Evolutionary conservation across 2,888 invertebrate species (phyloP).

Genomic region (Dryococelus australis): DNA sequence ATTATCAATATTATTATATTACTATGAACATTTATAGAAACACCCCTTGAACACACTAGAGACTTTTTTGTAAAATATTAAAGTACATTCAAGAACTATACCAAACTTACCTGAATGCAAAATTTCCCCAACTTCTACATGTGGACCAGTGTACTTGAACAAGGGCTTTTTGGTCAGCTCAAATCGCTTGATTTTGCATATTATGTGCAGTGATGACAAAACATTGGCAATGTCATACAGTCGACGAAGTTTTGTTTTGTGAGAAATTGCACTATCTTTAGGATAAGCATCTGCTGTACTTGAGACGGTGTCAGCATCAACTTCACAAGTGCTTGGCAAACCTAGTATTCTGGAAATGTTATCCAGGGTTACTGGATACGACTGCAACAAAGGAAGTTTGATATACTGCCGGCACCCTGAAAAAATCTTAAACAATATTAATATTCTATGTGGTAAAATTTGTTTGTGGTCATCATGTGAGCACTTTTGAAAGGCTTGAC

Average conservation of each 20-base stretch:
- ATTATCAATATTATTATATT: too few species aligned
- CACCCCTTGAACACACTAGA: neutral
- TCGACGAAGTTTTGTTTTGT: conserved; percentile 74
- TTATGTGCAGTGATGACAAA: conserved; percentile 74
- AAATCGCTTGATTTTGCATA: conserved; percentile 70
- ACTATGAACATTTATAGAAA: neutral
- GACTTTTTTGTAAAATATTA: too few species aligned
- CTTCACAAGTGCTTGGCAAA: neutral
- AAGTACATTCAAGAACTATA: neutral
- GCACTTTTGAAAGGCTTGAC: too few species aligned
- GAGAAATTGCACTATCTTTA: conserved; percentile 45
- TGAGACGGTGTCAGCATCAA: neutral
- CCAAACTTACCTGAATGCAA: conserved; percentile 31
- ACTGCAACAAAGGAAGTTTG: conserved; percentile 26
- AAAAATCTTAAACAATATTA: neutral
- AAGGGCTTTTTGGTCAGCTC: conserved; percentile 70
- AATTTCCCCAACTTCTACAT: conserved; percentile 27
- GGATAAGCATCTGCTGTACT: neutral
- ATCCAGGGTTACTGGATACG: neutral
- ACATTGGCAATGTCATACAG: conserved; percentile 83
- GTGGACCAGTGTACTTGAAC: conserved; percentile 70
- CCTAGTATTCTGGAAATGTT: neutral
- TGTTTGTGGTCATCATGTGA: too few species aligned
- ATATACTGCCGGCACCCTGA: conserved; percentile 54
- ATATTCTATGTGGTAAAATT: too few species aligned